Percentiles rank a stretch among this genome's conserved stretches.
phyloP scores from a whole-genome alignment of 1,140 invertebrate genomes.

The Trachymyrmex cornetzi region DNA sequence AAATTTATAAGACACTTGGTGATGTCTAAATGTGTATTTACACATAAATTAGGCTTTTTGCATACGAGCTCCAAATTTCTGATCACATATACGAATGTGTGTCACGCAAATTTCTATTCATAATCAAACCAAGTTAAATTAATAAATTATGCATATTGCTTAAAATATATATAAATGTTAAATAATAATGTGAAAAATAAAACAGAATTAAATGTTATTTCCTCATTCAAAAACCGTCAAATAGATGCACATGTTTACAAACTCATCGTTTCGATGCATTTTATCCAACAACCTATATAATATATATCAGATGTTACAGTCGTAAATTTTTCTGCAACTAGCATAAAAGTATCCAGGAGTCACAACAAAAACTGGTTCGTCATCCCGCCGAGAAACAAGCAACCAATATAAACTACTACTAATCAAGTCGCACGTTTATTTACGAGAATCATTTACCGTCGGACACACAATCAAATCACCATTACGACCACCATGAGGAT shows the following conservation, averaged over 20 bases:
- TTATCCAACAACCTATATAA: background rate
- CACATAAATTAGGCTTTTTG: background rate
- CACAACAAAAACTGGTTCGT: slow-evolving; percentile 7
- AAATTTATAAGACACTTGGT: background rate
- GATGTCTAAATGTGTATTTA: background rate
- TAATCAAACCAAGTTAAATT: background rate
- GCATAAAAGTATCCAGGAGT: background rate
- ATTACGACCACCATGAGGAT: background rate
- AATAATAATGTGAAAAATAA: background rate
- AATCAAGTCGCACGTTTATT: background rate
- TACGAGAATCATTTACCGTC: background rate
- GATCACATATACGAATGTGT: background rate
- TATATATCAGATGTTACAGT: background rate
- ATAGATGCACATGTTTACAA: background rate
- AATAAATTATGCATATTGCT: background rate
- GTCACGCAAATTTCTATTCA: background rate
- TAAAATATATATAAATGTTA: background rate
- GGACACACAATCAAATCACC: background rate
- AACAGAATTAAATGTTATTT: background rate
- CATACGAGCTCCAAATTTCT: background rate
- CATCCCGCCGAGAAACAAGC: background rate
- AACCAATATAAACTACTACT: slow-evolving; percentile 6
- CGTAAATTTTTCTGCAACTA: background rate
- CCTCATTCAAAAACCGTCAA: background rate
- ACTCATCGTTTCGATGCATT: background rate